Evolutionary conservation across 2,113 vertebrate species (phyloP).

Genomic region (Nyctibius bracteatus): DNA sequence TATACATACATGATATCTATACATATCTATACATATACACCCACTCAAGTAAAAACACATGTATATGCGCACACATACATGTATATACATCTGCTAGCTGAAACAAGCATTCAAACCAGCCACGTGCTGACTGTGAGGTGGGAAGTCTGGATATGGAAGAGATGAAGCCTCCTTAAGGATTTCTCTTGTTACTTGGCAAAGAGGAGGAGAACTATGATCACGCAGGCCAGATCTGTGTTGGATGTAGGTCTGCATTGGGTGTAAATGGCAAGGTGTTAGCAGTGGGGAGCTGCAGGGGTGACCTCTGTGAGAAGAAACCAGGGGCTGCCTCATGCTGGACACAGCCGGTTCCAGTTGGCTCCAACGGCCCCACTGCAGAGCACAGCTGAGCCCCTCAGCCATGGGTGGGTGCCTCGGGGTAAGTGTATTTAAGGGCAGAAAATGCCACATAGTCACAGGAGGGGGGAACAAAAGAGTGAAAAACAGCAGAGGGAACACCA

Average conservation of each 20-base stretch:
- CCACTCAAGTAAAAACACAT: background rate
- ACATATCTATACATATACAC: background rate
- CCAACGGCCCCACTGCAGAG: fast-evolving
- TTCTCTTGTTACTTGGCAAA: background rate
- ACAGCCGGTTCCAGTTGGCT: background rate
- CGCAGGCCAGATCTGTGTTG: background rate
- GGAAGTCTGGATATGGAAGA: background rate
- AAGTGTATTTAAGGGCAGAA: background rate
- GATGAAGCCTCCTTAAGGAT: background rate
- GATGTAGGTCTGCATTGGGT: background rate
- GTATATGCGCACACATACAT: fast-evolving
- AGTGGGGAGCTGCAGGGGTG: background rate
- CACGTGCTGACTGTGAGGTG: background rate
- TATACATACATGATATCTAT: too few relatives aligned
- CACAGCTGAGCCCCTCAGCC: background rate
- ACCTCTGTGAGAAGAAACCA: background rate
- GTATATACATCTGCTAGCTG: background rate
- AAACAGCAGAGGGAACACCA: background rate
- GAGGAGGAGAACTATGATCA: too few relatives aligned
- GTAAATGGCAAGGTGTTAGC: too few relatives aligned
- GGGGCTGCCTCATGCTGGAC: fast-evolving
- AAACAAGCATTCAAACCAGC: background rate
- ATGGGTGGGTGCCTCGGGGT: fast-evolving
- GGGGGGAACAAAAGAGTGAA: background rate
- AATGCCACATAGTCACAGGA: too few relatives aligned